phyloP scores from a whole-genome alignment of 2,888 invertebrate species.

The Lithophane semibrunnea region DNA sequence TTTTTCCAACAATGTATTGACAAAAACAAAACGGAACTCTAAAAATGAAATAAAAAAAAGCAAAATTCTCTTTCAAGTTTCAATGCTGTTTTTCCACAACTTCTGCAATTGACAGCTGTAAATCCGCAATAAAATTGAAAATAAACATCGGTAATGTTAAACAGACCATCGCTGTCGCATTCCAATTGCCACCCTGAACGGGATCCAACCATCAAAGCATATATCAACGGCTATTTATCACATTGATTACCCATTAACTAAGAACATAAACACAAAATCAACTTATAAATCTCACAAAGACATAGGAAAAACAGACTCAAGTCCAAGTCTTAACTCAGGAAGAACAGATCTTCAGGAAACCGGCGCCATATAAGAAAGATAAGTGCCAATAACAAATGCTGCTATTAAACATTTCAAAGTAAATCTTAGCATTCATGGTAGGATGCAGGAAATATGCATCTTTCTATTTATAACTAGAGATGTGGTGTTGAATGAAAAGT shows the following conservation, averaged over 20 bases:
- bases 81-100: background rate
- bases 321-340: constrained; percentile 20
- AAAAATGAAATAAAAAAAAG: background rate
- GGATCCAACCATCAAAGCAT: background rate
- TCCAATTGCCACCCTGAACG: background rate
- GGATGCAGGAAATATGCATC: constrained; percentile 73
- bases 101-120: background rate
- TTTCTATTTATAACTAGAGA: constrained; percentile 45
- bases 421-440: constrained; percentile 37
- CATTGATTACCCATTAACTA: constrained; percentile 22
- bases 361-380: constrained; percentile 38
- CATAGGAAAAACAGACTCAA: background rate
- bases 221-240: background rate
- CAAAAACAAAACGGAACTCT: no score
- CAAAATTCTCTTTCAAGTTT: background rate
- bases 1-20: no score
- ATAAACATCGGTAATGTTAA: background rate
- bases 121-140: background rate
- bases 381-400: constrained; percentile 42
- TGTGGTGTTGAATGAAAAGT: background rate
- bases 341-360: constrained; percentile 34
- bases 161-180: background rate
- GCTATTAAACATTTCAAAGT: constrained; percentile 55
- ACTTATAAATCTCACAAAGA: constrained; percentile 27
- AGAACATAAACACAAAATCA: constrained; percentile 10